Evolutionary conservation across 2,888 invertebrate genomes (phyloP).

Genomic region (Drosophila stalkeri): DNA sequence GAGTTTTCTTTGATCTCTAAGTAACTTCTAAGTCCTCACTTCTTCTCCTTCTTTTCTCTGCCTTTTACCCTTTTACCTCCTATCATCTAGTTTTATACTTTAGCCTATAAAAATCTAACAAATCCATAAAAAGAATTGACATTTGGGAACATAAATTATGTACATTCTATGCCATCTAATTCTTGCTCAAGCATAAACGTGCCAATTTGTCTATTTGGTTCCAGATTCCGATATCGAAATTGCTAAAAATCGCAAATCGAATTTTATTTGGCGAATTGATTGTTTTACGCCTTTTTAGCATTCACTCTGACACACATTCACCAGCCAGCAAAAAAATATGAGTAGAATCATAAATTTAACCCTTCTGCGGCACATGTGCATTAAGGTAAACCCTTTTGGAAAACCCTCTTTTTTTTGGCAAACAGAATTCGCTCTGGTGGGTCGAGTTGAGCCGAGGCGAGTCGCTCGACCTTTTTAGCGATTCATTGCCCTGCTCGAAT

Average conservation of each 20-base stretch:
- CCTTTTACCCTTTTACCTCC: neutral
- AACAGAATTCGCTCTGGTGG: constrained; percentile 81
- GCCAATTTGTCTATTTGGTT: constrained; percentile 67
- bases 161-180: constrained; percentile 33
- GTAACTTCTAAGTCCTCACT: neutral
- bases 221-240: constrained; percentile 37
- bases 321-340: constrained; percentile 8
- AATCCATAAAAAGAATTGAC: constrained; percentile 12
- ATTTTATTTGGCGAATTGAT: constrained; percentile 77
- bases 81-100: neutral
- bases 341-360: constrained; percentile 39
- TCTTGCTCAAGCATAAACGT: constrained; percentile 47
- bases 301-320: constrained; percentile 60
- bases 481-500: constrained; percentile 85
- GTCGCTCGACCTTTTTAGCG: constrained; percentile 74
- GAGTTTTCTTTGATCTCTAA: neutral
- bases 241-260: constrained; percentile 66
- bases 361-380: constrained; percentile 67
- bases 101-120: neutral
- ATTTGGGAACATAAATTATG: constrained; percentile 52
- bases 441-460: constrained; percentile 36
- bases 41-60: no score
- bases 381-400: constrained; percentile 19
- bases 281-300: constrained; percentile 80
- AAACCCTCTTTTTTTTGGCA: constrained; percentile 65